Evolutionary conservation across 2,797 vertebrate genomes (phyloP).

Genomic region (Simalia tracyae): DNA sequence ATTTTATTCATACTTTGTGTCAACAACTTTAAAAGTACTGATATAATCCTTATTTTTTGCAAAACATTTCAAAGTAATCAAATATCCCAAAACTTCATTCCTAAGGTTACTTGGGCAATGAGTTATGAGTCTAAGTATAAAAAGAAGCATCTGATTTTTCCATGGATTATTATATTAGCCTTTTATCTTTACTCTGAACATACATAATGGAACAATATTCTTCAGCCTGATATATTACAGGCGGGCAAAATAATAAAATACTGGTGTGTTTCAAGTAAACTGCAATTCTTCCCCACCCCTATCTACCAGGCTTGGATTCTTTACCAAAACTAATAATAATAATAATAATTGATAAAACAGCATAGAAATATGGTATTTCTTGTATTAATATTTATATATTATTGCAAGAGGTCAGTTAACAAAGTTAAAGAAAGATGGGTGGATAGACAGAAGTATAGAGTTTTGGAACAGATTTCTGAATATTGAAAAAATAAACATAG

Average conservation of each 20-base stretch:
- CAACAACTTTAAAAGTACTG: not conserved
- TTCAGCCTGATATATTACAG: slow-evolving; percentile 43
- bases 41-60: not conserved
- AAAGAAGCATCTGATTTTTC: slow-evolving; percentile 37
- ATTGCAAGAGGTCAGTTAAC: not conserved
- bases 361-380: not conserved
- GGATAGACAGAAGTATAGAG: not conserved
- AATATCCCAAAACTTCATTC: not conserved
- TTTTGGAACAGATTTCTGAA: not conserved
- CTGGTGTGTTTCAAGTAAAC: not conserved
- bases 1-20: not conserved
- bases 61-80: not conserved
- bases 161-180: not conserved
- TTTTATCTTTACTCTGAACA: slow-evolving; percentile 1
- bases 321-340: not conserved
- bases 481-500: not conserved
- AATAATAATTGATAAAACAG: not conserved
- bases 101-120: slow-evolving; percentile 17
- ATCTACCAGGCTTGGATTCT: not conserved
- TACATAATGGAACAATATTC: slow-evolving; percentile 6
- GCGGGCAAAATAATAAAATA: slow-evolving; percentile 36
- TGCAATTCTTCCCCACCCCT: not conserved
- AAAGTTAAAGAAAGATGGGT: not conserved
- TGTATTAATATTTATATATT: slow-evolving; percentile 4
- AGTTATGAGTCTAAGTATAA: not conserved